Evolutionary conservation across 2,888 invertebrate genomes (phyloP), one percentile per base, ranked within the genome.

Genomic region (Macaria notata): DNA sequence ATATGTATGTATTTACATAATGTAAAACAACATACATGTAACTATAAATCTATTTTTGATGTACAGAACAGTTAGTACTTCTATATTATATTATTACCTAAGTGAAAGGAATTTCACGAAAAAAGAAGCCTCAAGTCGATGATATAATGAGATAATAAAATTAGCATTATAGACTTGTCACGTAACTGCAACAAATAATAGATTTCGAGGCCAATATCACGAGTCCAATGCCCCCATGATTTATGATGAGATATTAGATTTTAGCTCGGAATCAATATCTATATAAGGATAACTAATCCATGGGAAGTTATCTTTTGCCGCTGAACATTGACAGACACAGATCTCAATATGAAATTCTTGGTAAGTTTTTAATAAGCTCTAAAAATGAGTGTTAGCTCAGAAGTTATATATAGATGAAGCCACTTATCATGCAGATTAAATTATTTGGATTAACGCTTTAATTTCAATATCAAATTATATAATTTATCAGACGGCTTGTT

Each of bases 261-360:
- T 36, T 50, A 36, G 44, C 36, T 52, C 50, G 9, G 39, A 31
- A 45, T 39, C 46, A 46, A 53, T 49, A 62, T 45, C 29, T 68
- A 68, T 68, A 71, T 56, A 71, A 69, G 63, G 65, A 62, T 51
- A 50, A 31, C 48, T 49, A 57, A 62, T 61, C 54, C 44, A 54
- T 49, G 48, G 52, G 36, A 54, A 50, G 52, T 45, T 43, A 68
- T 62, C 57, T 67, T 65, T 70, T 64, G 56, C 47, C 56, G 62
- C 49, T 57, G 51, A 46, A 36, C 38, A 41, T 56, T 53, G 62
- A 60, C 56, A 61, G 64, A 62, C 56, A 63, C 69, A 68, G 65
- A 70, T 62, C 68, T 66, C 64, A 73, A 54, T 54, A 73, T 73
- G 73, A 73, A 73, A 66, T 71, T 64, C 63, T 57, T 71, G 65